Conservation (phyloP, 2,888 invertebrate species). For the Hydroisotoma schaefferi region DNA sequence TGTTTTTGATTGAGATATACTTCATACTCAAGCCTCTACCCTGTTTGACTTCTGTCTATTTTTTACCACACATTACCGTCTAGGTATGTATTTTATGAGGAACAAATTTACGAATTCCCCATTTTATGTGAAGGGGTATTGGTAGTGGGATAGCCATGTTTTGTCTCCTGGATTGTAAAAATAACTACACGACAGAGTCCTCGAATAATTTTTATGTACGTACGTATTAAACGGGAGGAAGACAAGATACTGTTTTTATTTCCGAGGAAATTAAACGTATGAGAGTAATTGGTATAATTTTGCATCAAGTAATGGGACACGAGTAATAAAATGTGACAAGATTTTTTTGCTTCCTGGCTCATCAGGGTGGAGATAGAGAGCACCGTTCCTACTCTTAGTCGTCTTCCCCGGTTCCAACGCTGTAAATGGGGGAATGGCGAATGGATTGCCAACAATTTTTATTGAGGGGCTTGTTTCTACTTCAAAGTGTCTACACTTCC, state of each 20-base stretch:
- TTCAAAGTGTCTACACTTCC: too few relatives aligned
- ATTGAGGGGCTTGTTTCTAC: too few relatives aligned
- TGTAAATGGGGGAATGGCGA: constrained; percentile 23
- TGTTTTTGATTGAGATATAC: too few relatives aligned
- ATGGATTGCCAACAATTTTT: constrained; percentile 33
- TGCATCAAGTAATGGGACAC: constrained; percentile 48
- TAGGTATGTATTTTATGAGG: too few relatives aligned
- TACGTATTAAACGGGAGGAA: not conserved
- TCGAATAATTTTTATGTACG: not conserved
- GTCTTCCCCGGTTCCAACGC: constrained; percentile 12
- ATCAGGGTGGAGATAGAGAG: not conserved
- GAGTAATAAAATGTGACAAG: constrained; percentile 45
- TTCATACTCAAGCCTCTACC: too few relatives aligned
- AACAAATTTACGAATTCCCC: too few relatives aligned
- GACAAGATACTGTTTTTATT: not conserved
- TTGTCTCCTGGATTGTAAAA: too few relatives aligned
- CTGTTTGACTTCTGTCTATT: too few relatives aligned
- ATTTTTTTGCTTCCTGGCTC: constrained; percentile 7
- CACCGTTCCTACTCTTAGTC: constrained; percentile 6
- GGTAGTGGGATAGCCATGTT: too few relatives aligned
- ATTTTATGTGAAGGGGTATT: too few relatives aligned
- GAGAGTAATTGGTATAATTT: constrained; percentile 48
- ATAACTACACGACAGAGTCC: too few relatives aligned
- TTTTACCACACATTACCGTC: too few relatives aligned
- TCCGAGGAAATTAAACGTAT: constrained; percentile 31